These are phyloP conservation scores for Idris sp. DNA, from an alignment of 1,140 invertebrate species.

Conservation along the genomic window DNA sequence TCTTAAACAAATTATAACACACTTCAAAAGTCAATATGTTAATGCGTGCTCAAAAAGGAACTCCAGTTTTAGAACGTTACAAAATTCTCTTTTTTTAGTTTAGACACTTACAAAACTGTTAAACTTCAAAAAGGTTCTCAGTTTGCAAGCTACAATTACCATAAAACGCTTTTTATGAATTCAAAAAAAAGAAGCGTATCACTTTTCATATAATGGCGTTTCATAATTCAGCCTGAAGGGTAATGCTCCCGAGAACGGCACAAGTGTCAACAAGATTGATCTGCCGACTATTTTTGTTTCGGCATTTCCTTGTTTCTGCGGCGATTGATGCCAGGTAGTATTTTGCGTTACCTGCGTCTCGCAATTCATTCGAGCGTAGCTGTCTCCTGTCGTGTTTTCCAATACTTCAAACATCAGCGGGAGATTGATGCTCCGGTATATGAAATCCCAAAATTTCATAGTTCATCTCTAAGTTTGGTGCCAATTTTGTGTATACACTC, in stretches of 20 bases:
- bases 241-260: slow-evolving; percentile 32
- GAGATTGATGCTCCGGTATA: too few species aligned
- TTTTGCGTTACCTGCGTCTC: slow-evolving; percentile 62
- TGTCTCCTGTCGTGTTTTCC: slow-evolving; percentile 2
- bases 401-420: slow-evolving; percentile 38
- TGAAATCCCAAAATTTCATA: too few species aligned
- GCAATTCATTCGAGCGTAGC: too few species aligned
- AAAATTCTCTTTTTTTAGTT: too few species aligned
- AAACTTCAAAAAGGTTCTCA: too few species aligned
- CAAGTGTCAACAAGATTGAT: slow-evolving; percentile 59
- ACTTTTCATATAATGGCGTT: slow-evolving; percentile 44
- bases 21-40: slow-evolving; percentile 43
- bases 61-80: slow-evolving; percentile 19
- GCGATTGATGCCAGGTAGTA: slow-evolving; percentile 41
- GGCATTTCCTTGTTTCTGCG: slow-evolving; percentile 40
- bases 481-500: too few species aligned
- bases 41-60: slow-evolving; percentile 45
- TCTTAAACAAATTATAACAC: slow-evolving; percentile 53
- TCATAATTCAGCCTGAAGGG: slow-evolving; percentile 41
- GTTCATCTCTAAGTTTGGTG: too few species aligned
- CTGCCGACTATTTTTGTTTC: slow-evolving; percentile 41
- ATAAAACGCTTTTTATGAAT: slow-evolving; percentile 33
- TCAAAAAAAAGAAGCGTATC: slow-evolving; percentile 25
- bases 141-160: too few species aligned
- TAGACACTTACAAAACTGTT: too few species aligned